Percentiles rank a stretch among this genome's conserved stretches.
phyloP scores from a whole-genome alignment of 2,888 invertebrate species.

The Mylabris sibirica region DNA sequence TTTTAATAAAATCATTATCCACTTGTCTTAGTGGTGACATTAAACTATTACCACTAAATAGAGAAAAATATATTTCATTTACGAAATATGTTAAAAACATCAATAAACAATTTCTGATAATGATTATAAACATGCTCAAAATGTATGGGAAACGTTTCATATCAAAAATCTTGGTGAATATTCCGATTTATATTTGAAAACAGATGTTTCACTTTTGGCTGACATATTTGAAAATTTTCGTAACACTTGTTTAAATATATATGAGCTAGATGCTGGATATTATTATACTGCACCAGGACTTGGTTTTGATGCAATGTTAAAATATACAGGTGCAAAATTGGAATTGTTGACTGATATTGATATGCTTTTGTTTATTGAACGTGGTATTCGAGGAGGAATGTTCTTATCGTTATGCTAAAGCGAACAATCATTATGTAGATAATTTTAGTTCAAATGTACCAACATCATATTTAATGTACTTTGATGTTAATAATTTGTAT shows the following conservation, averaged over 20 bases:
- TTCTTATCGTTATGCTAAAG: slow-evolving; percentile 44
- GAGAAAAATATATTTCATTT: too few relatives aligned
- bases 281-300: slow-evolving; percentile 50
- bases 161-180: slow-evolving; percentile 32
- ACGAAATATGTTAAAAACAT: too few relatives aligned
- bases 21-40: slow-evolving; percentile 35
- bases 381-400: slow-evolving; percentile 52
- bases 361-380: slow-evolving; percentile 49
- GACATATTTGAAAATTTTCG: slow-evolving; percentile 29
- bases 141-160: slow-evolving; percentile 45
- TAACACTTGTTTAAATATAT: slow-evolving; percentile 26
- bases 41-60: slow-evolving; percentile 46
- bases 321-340: slow-evolving; percentile 47
- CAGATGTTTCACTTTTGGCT: slow-evolving; percentile 22
- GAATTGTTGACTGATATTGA: slow-evolving; percentile 52
- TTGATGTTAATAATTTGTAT: slow-evolving; percentile 50
- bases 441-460: slow-evolving; percentile 43
- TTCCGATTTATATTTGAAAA: slow-evolving; percentile 26
- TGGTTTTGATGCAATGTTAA: slow-evolving; percentile 31
- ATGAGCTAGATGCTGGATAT: slow-evolving; percentile 52
- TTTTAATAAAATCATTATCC: slow-evolving; percentile 44
- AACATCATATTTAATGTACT: slow-evolving; percentile 44
- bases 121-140: slow-evolving; percentile 47
- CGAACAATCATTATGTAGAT: slow-evolving; percentile 53
- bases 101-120: too few relatives aligned